Conservation (phyloP, 2,113 vertebrate species). For the Microcebus murinus region DNA sequence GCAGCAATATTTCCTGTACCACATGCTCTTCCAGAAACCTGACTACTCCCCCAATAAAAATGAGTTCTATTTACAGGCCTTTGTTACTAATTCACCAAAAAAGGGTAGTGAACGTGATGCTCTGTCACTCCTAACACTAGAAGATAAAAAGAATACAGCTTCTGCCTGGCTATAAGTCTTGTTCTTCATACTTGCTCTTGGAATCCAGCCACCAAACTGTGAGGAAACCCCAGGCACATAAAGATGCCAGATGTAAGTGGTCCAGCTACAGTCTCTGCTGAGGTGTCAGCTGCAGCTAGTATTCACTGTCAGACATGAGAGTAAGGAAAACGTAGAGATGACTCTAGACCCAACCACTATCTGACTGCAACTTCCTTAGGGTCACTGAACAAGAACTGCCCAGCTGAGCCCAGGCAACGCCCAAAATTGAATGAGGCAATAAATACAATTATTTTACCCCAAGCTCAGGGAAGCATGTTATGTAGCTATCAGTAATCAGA, state of each 20-base stretch:
- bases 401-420: background rate
- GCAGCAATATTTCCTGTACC: background rate
- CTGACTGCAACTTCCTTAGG: background rate
- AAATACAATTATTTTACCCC: background rate
- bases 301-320: background rate
- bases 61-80: background rate
- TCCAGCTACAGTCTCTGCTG: background rate
- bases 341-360: background rate
- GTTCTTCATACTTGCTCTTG: background rate
- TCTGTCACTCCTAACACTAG: background rate
- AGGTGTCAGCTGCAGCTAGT: background rate
- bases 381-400: background rate
- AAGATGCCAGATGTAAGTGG: background rate
- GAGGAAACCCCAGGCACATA: background rate
- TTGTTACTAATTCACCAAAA: conserved; percentile 4
- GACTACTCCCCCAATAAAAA: background rate
- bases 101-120: background rate
- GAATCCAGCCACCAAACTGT: background rate
- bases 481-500: background rate
- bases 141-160: background rate
- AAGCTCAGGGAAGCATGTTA: background rate
- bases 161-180: background rate
- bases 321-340: background rate
- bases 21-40: background rate
- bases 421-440: background rate